These are phyloP conservation scores for Drosophila kanekoi DNA, from an alignment of 2,888 invertebrate genomes.

Conservation along the genomic window DNA sequence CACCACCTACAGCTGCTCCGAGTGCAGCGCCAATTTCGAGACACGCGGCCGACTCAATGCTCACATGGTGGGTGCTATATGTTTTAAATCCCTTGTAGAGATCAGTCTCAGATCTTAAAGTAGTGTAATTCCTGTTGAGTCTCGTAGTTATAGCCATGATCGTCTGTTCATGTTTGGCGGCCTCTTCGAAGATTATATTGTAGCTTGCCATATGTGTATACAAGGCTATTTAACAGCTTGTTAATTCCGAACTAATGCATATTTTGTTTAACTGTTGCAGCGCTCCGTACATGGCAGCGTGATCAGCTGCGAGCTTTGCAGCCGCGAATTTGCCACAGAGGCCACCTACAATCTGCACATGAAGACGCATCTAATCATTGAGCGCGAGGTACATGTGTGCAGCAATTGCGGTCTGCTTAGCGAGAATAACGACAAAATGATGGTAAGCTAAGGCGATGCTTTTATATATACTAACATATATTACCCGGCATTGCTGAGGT, in stretches of 20 bases:
- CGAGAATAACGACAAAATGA: slow-evolving; percentile 50
- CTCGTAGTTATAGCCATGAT: too few relatives aligned
- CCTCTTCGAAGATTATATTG: too few relatives aligned
- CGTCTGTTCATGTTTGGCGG: too few relatives aligned
- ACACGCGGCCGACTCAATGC: slow-evolving; percentile 66
- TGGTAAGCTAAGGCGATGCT: slow-evolving; percentile 47
- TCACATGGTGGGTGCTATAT: slow-evolving; percentile 70
- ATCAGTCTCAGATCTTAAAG: too few relatives aligned
- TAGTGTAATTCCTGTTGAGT: too few relatives aligned
- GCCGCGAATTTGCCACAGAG: slow-evolving; percentile 71
- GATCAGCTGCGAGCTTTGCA: slow-evolving; percentile 76
- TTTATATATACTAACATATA: too few relatives aligned
- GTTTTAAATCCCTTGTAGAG: too few relatives aligned
- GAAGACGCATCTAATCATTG: slow-evolving; percentile 75
- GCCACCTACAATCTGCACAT: slow-evolving; percentile 71
- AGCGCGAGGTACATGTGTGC: slow-evolving; percentile 71
- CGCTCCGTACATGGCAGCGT: slow-evolving; percentile 57
- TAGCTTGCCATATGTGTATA: not conserved
- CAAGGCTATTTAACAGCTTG: not conserved
- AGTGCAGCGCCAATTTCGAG: slow-evolving; percentile 56
- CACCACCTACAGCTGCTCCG: slow-evolving; percentile 52
- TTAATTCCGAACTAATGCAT: not conserved
- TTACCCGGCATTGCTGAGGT: too few relatives aligned
- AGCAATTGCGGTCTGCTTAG: slow-evolving; percentile 77
- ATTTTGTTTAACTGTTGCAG: slow-evolving; percentile 14